Evolutionary conservation across 2,888 invertebrate genomes (phyloP), one percentile per base, ranked within the genome.

Genomic region (Drosophila austrosaltans): DNA sequence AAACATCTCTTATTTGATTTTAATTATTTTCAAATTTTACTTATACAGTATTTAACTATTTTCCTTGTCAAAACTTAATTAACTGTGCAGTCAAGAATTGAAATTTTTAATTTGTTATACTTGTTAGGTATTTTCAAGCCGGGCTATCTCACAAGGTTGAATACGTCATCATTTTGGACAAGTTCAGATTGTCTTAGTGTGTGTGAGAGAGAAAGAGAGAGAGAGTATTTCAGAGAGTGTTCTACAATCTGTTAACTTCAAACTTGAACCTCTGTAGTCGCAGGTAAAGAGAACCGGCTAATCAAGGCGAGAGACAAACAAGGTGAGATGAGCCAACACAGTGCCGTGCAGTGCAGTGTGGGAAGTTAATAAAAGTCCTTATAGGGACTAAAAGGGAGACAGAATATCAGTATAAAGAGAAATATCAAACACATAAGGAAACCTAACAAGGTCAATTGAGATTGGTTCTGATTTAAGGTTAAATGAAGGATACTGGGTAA

Each of bases 81-180:
- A 16, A 16, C 16, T 16, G 16, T 16, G 16, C 16, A 16, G 16
- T 16, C 16, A 16, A 16, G 16, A 16, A 16, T 16, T 16, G 0
- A 16, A 16, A 16, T 0, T 16, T 16, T 16, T 4, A 28, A 3
- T 28, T 28, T 32, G 3, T 32, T 3, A 32, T 32, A 6, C 10
- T 36, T 36, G 36, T 8, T 36, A 1, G 36, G 8, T 36, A 36
- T 36, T 2, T 36, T 32, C 53, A 57, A 82, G 77, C 73, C 69
- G 77, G 72, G 57, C 48, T 70, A 44, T 67, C 54, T 66, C 72
- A 54, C 59, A 16, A 72, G 61, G 69, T 65, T 56, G 63, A 63
- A 69, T 78, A 85, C 85, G 85, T 83, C 83, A 83, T 81, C 81
- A 75, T 53, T 72, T 76, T 77, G 71, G 69, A 16, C 25, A 48